Evolutionary conservation across 2,113 vertebrate genomes (phyloP), one percentile per base, ranked within the genome.

Genomic region (Pao palembangensis): DNA sequence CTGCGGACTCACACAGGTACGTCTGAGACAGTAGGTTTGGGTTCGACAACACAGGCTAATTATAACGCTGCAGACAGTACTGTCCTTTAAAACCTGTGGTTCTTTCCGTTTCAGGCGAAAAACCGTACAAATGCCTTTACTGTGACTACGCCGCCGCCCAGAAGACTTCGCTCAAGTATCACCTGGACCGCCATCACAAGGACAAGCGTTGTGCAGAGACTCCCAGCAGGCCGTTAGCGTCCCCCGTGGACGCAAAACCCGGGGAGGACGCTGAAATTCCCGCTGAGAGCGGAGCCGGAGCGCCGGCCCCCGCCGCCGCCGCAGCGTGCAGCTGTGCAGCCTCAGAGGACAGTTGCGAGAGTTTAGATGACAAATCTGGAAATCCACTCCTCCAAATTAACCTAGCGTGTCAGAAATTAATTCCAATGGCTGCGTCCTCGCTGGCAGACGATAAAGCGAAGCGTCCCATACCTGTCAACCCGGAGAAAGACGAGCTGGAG

Each of bases 1-100:
- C 93, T 98, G 88, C 93, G 97, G 92, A 98, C 94, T 42, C 97
- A 99, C 76, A 99, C 97, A 93, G 97, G 97, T 99, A 92, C 8
- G 25, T 28, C 5, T 28, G 25, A n/a, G n/a, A n/a, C n/a, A n/a
- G n/a, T n/a, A n/a, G 23, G 3, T 5, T 25, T 2, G 23, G 2
- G 0, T 60, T 14, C 12, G 7, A 4, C 25, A 28, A 5, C 25
- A 5, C 25, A 28, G 25, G 25, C 2, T 28, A 1, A 5, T 28
- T 28, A 5, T 6, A 28, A 28, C 6, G 25, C 25, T 28, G 23
- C 23, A 25, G 23, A 25, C 23, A 25, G 23, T 25, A 25, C 23
- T 25, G 15, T 47, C 5, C 17, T 17, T 47, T n/a, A 7, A 47
- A 5, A 5, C 6, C 6, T 13, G 43, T 6, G 43, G 1, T 46